Base-by-base conservation (phyloP, 37 sponge, comb jelly and placozoan genomes). In the Chondrilla cf. caribensis region DNA sequence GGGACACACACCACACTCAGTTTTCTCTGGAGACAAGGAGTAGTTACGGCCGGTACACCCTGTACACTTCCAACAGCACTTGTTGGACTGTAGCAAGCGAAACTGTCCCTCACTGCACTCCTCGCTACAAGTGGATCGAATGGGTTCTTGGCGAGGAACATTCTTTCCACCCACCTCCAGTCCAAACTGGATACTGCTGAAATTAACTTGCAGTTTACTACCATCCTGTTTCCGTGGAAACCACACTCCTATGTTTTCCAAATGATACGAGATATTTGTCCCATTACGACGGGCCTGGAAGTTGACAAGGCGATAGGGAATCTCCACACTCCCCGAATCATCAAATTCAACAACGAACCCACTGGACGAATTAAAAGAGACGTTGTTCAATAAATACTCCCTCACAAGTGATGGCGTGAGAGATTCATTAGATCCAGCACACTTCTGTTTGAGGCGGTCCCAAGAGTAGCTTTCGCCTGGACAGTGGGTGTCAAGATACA, bases 21-120 rank as follows among this genome's bases (percentile, higher is more conserved):
- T 64, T 0, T 79, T 68, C 9, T 24, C 33, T 0, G 66, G 60
- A 14, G 77, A n/a, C 2, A 18, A 59, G 57, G 89, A 85, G 65
- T 72, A 93, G 21, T 65, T 84, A 21, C 66, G 28, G 5, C 86
- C 90, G 8, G 79, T 44, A 70, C 95, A 95, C 0, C 85, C 82
- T 3, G 78, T 82, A 76, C 95, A 95, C 38, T 51, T 70, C 60
- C 92, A 88, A 55, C 95, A 95, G 58, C 95, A 95, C 18, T 70
- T 70, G 2, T 60, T 77, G 15, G 6, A 54, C 11, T 84, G 77
- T 1, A 64, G 1, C 17, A 66, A 65, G 2, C 82, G 81, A 29
- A 42, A 47, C 58, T 84, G 54, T 1, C 95, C 95, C 22, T 62
- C 39, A 14, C 22, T 41, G 59, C 95, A 95, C 22, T 42, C 26